Evolutionary conservation across 64 coral and sea anemone genomes (phyloP).

Genomic region (Anthopleura sola): DNA sequence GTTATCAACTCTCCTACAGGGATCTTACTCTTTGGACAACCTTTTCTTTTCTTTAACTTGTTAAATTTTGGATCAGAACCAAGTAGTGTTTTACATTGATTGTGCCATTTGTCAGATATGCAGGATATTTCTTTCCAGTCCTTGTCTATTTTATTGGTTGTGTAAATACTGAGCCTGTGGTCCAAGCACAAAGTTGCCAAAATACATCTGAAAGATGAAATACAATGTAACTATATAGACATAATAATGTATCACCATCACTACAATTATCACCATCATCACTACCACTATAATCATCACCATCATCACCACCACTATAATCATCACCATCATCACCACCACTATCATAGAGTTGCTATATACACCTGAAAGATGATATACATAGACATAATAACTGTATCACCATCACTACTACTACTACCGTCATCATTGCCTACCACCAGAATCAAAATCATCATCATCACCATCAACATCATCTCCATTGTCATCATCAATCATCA

Average conservation of each 20-base stretch:
- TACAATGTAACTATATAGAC: not conserved
- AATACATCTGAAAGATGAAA: constrained; percentile 19
- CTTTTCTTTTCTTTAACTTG: not conserved
- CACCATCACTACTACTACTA: too few species aligned
- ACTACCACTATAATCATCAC: not conserved
- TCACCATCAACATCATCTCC: too few species aligned
- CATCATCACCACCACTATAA: not conserved
- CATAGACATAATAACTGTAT: too few species aligned
- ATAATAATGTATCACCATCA: not conserved
- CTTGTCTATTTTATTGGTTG: not conserved
- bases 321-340: not conserved
- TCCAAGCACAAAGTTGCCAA: not conserved
- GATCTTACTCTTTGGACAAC: not conserved
- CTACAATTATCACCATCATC: not conserved
- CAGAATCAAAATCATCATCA: too few species aligned
- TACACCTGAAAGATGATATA: too few species aligned
- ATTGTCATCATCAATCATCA: too few species aligned
- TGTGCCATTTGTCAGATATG: not conserved
- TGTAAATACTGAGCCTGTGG: not conserved
- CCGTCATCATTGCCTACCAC: too few species aligned
- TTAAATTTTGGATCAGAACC: not conserved
- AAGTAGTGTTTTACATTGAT: not conserved
- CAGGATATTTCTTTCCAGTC: not conserved
- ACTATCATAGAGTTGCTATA: too few species aligned
- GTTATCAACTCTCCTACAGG: not conserved